These are phyloP conservation scores for Chalcosyrphus nemorum DNA, from an alignment of 2,888 invertebrate genomes.

Conservation along the genomic window DNA sequence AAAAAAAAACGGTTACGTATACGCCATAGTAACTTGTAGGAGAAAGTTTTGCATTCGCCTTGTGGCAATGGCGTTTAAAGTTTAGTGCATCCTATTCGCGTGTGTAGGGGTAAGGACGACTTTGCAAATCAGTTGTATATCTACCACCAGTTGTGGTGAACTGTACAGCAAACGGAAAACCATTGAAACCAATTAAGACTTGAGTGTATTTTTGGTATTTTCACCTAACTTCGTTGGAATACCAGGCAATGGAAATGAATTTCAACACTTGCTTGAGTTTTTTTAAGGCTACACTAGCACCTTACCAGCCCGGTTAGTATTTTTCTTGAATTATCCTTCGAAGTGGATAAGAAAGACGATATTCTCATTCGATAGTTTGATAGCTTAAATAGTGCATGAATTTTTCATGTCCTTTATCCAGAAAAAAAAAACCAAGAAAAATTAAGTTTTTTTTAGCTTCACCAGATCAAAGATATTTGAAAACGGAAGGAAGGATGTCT, in stretches of 20 bases:
- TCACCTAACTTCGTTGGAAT: conserved; percentile 18
- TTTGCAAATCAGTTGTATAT: background rate
- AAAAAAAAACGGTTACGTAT: conserved; percentile 41
- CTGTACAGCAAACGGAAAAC: conserved; percentile 24
- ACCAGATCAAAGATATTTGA: background rate
- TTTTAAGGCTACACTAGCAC: too few relatives aligned
- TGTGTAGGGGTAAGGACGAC: background rate
- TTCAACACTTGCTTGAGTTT: conserved; percentile 18
- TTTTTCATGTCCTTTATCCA: conserved; percentile 2
- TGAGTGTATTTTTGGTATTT: conserved; percentile 31
- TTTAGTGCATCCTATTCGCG: background rate
- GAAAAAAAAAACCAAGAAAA: background rate
- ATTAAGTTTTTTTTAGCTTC: background rate
- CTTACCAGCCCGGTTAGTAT: too few relatives aligned
- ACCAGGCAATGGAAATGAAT: background rate
- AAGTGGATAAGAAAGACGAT: background rate
- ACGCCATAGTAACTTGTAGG: conserved; percentile 26
- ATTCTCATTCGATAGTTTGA: background rate
- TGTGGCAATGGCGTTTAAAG: background rate
- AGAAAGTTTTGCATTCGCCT: conserved; percentile 36
- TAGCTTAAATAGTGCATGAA: conserved; percentile 2
- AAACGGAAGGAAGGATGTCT: background rate
- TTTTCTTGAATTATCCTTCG: background rate
- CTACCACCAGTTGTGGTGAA: background rate
- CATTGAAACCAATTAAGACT: conserved; percentile 49